Percentiles rank a stretch among this genome's conserved stretches.
These are phyloP conservation scores for Vanessa tameamea DNA, from an alignment of 1,140 invertebrate genomes.

Conservation along the genomic window DNA sequence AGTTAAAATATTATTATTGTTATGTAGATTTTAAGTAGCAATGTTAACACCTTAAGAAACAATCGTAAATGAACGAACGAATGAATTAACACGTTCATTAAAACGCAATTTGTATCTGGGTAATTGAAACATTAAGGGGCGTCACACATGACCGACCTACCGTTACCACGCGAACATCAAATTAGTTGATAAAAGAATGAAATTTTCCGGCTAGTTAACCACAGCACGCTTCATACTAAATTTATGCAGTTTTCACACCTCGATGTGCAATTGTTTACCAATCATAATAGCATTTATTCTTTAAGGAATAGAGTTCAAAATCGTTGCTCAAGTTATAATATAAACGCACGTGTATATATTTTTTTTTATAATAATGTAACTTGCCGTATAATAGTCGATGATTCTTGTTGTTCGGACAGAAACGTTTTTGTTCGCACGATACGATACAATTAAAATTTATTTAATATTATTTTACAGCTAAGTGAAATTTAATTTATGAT, in stretches of 20 bases:
- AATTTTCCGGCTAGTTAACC: slow-evolving; percentile 15
- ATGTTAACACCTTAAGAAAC: neutral
- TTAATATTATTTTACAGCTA: neutral
- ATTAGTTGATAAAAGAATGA: slow-evolving; percentile 19
- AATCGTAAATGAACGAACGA: neutral
- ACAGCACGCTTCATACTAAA: slow-evolving; percentile 20
- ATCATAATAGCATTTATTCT: neutral
- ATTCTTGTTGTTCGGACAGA: slow-evolving; percentile 11
- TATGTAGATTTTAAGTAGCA: too few species aligned
- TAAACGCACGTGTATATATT: slow-evolving; percentile 8
- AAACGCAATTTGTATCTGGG: neutral
- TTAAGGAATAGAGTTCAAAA: neutral
- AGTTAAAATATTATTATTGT: too few species aligned
- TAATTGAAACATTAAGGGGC: slow-evolving; percentile 16
- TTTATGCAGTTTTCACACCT: slow-evolving; percentile 16
- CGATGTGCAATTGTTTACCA: neutral
- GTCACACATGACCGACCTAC: slow-evolving; percentile 13
- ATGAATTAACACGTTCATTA: neutral
- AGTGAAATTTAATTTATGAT: too few species aligned
- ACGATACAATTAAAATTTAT: slow-evolving; percentile 55
- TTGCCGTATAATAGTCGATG: slow-evolving; percentile 7
- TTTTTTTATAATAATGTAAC: slow-evolving; percentile 8
- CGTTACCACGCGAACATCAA: slow-evolving; percentile 17
- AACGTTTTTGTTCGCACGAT: slow-evolving; percentile 41
- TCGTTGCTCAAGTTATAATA: neutral